phyloP scores from a whole-genome alignment of 2,113 vertebrate genomes.

The Nyctibius bracteatus region DNA sequence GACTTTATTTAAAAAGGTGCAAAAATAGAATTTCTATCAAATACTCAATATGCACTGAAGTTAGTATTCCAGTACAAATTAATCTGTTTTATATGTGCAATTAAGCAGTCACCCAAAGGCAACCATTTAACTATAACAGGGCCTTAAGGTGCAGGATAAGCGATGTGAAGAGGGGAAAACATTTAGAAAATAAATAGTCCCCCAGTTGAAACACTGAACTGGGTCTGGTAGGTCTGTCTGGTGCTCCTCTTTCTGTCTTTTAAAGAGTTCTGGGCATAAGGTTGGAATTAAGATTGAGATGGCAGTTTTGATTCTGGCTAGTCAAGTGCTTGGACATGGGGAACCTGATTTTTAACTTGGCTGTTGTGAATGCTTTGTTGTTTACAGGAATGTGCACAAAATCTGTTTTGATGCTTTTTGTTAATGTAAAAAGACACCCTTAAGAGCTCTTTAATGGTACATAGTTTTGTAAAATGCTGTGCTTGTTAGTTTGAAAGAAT shows the following conservation, averaged over 20 bases:
- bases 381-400: background rate
- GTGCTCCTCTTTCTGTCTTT: background rate
- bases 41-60: background rate
- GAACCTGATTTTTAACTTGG: background rate
- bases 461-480: background rate
- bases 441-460: background rate
- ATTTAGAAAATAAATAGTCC: background rate
- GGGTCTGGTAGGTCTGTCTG: background rate
- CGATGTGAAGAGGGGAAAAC: background rate
- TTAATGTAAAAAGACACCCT: background rate
- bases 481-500: background rate
- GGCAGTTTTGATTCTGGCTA: background rate
- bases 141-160: background rate
- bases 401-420: background rate
- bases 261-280: background rate
- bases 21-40: background rate
- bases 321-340: background rate
- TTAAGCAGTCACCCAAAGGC: background rate
- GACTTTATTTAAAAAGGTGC: background rate
- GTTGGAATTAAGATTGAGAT: background rate
- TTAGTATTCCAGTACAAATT: background rate
- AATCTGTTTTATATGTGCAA: accelerated
- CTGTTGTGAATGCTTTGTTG: background rate
- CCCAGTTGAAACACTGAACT: background rate
- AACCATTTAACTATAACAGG: background rate